These are phyloP conservation scores for Rhysida immarginata DNA, from an alignment of 1,140 invertebrate species.

Conservation along the genomic window DNA sequence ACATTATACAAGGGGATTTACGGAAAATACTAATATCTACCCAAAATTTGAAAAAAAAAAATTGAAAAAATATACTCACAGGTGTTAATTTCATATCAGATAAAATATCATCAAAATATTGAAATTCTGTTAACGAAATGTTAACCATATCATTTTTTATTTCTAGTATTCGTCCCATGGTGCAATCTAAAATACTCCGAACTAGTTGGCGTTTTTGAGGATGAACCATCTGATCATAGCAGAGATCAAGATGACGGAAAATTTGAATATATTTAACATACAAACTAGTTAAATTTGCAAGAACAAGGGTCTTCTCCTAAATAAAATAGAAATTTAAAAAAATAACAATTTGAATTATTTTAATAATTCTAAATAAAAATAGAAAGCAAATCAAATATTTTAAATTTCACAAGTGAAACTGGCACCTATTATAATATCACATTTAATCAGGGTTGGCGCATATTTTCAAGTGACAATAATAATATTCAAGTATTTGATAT, in stretches of 20 bases:
- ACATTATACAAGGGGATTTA: too few species aligned
- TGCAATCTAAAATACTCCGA: conserved; percentile 57
- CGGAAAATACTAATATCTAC: too few species aligned
- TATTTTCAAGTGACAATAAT: too few species aligned
- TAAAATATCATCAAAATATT: conserved; percentile 65
- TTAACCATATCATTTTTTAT: conserved; percentile 64
- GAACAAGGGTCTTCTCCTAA: not conserved
- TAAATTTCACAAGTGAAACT: too few species aligned
- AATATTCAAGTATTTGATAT: too few species aligned
- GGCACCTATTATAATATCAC: too few species aligned
- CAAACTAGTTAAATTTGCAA: not conserved
- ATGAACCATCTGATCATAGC: conserved; percentile 81
- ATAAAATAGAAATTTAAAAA: too few species aligned
- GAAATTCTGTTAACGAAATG: conserved; percentile 67
- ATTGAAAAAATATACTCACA: not conserved
- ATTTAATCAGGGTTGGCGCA: too few species aligned
- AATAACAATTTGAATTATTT: too few species aligned
- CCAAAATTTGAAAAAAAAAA: not conserved
- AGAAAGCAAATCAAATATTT: not conserved
- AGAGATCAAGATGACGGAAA: conserved; percentile 54
- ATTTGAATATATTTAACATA: conserved; percentile 66
- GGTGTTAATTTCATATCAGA: conserved; percentile 41
- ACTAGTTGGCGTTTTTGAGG: conserved; percentile 76
- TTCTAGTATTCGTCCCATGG: conserved; percentile 50
- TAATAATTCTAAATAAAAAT: not conserved